Percentiles rank a stretch among this genome's conserved stretches.
phyloP scores from a whole-genome alignment of 1,140 invertebrate species.

The Archivesica marissinica region DNA sequence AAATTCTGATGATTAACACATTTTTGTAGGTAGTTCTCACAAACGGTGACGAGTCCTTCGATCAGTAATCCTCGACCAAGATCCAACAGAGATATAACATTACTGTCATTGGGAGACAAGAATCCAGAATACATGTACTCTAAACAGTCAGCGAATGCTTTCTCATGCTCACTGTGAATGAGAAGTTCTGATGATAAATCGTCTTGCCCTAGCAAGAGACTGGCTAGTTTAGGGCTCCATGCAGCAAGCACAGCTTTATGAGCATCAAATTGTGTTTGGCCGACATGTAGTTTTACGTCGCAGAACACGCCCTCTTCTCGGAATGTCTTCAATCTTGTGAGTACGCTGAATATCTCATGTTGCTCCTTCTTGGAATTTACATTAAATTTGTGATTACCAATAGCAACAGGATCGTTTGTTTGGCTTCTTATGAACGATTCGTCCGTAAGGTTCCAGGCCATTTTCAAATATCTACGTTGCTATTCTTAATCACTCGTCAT shows the following conservation, averaged over 20 bases:
- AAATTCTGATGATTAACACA: constrained; percentile 23
- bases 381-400: not conserved
- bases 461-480: no score
- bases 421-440: not conserved
- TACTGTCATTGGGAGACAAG: not conserved
- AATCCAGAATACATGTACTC: constrained; percentile 44
- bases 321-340: constrained; percentile 26
- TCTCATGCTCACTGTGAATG: constrained; percentile 14
- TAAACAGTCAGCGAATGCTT: constrained; percentile 13
- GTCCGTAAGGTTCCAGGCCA: constrained; percentile 33
- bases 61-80: constrained; percentile 15
- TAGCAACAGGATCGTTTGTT: not conserved
- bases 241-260: constrained; percentile 52
- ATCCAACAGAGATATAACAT: not conserved
- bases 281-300: constrained; percentile 16
- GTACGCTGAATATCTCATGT: constrained; percentile 9
- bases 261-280: constrained; percentile 7
- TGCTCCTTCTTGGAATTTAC: not conserved
- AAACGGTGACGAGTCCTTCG: constrained; percentile 5
- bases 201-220: not conserved
- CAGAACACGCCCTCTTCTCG: constrained; percentile 31
- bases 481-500: no score
- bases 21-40: constrained; percentile 38
- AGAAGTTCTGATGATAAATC: not conserved
- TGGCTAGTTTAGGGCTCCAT: constrained; percentile 50